phyloP scores from a whole-genome alignment of 2,888 invertebrate genomes.

The Parochlus steinenii region DNA sequence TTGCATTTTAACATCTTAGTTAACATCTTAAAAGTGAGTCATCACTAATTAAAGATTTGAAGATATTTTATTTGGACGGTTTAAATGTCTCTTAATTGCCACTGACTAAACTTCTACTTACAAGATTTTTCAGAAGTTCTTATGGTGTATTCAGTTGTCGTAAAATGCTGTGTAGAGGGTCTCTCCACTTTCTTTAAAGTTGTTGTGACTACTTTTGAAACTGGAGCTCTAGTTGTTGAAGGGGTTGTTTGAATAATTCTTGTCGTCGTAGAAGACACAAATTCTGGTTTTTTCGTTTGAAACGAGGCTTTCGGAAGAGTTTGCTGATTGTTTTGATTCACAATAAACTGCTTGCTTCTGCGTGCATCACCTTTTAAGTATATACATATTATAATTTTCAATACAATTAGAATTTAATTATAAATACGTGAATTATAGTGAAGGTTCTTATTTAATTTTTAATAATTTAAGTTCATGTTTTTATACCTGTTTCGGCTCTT shows the following conservation, averaged over 20 bases:
- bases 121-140: too few relatives aligned
- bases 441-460: too few relatives aligned
- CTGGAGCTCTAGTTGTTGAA: constrained; percentile 11
- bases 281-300: background rate
- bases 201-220: constrained; percentile 1
- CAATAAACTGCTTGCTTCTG: constrained; percentile 25
- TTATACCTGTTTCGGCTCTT: constrained; percentile 45
- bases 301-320: background rate
- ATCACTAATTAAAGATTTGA: background rate
- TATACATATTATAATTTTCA: background rate
- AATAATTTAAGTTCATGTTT: constrained; percentile 2
- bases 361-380: constrained; percentile 19
- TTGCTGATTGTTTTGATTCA: constrained; percentile 21
- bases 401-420: background rate
- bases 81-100: too few relatives aligned
- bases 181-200: constrained; percentile 6
- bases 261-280: constrained; percentile 17
- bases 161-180: background rate
- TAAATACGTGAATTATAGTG: too few relatives aligned
- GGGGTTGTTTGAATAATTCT: constrained; percentile 15
- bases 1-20: background rate
- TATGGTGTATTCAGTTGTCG: background rate
- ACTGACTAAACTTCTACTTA: too few relatives aligned
- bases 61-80: background rate
- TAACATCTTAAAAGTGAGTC: background rate